Evolutionary conservation across 2,888 invertebrate species (phyloP).

Genomic region (Tetranychus piercei): DNA sequence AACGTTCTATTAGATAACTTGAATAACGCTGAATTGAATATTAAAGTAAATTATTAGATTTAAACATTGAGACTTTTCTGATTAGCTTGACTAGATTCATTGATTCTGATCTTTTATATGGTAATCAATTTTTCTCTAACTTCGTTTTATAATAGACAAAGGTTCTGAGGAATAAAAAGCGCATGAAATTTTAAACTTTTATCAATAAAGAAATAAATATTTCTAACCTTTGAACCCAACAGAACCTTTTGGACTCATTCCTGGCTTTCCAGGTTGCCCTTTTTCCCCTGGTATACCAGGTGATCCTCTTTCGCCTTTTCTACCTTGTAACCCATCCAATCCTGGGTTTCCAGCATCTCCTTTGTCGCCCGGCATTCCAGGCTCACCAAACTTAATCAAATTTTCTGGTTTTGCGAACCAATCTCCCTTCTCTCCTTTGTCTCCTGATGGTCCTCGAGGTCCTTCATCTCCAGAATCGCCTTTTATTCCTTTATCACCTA

Average conservation of each 20-base stretch:
- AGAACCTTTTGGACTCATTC: background rate
- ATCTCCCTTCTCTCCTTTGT: background rate
- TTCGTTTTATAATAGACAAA: too few species aligned
- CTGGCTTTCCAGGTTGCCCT: slow-evolving; percentile 9
- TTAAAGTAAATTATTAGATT: too few species aligned
- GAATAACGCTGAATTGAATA: too few species aligned
- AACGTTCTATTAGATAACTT: too few species aligned
- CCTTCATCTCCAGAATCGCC: background rate
- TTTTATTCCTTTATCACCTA: background rate
- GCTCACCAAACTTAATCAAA: background rate
- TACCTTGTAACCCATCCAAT: background rate
- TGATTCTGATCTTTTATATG: too few species aligned
- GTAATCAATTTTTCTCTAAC: too few species aligned
- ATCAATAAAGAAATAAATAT: background rate
- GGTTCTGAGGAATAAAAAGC: background rate
- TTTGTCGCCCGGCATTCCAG: background rate
- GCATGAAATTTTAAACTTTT: background rate
- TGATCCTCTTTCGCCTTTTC: background rate
- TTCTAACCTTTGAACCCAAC: background rate
- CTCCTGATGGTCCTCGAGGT: background rate
- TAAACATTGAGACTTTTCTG: too few species aligned
- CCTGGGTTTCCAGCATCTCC: background rate
- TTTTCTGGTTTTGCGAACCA: background rate
- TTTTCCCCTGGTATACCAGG: background rate
- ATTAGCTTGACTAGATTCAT: too few species aligned